Evolutionary conservation across 2,888 invertebrate genomes (phyloP), one percentile per base, ranked within the genome.

Genomic region (Hirtodrosophila cameraria): DNA sequence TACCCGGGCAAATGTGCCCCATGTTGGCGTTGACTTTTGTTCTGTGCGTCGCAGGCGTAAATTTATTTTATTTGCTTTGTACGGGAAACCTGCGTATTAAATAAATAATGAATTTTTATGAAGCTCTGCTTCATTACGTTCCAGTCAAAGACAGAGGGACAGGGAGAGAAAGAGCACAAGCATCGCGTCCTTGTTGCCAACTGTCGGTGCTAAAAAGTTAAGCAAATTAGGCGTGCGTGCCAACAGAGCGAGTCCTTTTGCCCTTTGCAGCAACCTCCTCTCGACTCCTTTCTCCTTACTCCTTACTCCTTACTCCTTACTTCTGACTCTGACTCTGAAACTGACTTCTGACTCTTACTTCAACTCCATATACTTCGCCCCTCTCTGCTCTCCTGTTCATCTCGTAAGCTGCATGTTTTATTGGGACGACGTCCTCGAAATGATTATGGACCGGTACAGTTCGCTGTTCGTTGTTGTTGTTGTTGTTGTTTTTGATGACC

Each of bases 31-130:
- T 61, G 65, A 70, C 69, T 70, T 70, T 70, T 70, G 69, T 70
- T 63, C 59, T 70, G 60, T 61, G 71, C 66, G 71, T 69, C 45
- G 71, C 78, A 71, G 74, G 82, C 82, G 80, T 79, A 82, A 75
- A 82, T 84, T 81, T 82, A 82, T 84, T 84, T 81, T 84, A 84
- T 82, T 84, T 81, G 69, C 73, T 60, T 65, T 62, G 60, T 45
- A n/a, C 33, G 49, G 42, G 60, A 64, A 59, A 68, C 58, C 66
- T 81, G 81, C 69, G 79, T 82, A 82, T 84, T 82, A 84, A 84
- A 82, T 82, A 82, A 84, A 84, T 84, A 82, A 82, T 82, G 81
- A 74, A 84, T 84, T 78, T 84, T 82, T 82, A 81, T 82, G 81
- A 78, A 84, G 78, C 73, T 78, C 78, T 78, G 84, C 81, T 80